phyloP scores from a whole-genome alignment of 2,797 vertebrate genomes.

The Scomberomorus guttatus region DNA sequence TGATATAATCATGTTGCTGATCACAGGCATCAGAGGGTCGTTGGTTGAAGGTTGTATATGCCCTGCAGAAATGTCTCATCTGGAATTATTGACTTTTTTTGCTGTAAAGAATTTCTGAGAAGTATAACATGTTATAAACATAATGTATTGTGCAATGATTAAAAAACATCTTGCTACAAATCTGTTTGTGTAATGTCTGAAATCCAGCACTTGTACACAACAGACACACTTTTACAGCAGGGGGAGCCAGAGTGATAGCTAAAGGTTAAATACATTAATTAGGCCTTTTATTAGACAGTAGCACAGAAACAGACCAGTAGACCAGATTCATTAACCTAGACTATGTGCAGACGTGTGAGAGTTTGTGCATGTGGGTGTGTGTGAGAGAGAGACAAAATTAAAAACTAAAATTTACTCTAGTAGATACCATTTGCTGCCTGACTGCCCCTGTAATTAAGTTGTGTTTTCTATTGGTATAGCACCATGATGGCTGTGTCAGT shows the following conservation, averaged over 20 bases:
- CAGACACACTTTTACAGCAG: constrained; percentile 27
- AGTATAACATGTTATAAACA: too few species aligned
- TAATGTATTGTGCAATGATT: too few species aligned
- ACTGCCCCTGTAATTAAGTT: neutral
- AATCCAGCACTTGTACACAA: too few species aligned
- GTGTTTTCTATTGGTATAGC: neutral
- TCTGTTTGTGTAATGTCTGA: too few species aligned
- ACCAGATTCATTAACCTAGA: constrained; percentile 55
- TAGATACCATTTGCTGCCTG: neutral
- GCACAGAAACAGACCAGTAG: constrained; percentile 14
- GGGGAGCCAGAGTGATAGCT: constrained; percentile 43
- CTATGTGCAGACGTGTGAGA: neutral
- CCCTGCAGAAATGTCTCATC: neutral
- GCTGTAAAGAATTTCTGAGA: neutral
- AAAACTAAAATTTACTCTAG: neutral
- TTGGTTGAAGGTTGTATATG: neutral
- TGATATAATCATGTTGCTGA: neutral
- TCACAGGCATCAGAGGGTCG: too few species aligned
- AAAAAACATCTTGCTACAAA: too few species aligned
- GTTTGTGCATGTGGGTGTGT: neutral
- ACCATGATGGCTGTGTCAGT: neutral
- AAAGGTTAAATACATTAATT: constrained; percentile 54
- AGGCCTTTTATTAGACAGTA: constrained; percentile 24
- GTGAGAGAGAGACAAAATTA: neutral
- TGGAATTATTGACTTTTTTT: too few species aligned